A percentile compares a stretch with the other conserved stretches of the same genome.
Evolutionary conservation across 1,140 invertebrate genomes (phyloP).

Genomic region (Drosophila oshimai): DNA sequence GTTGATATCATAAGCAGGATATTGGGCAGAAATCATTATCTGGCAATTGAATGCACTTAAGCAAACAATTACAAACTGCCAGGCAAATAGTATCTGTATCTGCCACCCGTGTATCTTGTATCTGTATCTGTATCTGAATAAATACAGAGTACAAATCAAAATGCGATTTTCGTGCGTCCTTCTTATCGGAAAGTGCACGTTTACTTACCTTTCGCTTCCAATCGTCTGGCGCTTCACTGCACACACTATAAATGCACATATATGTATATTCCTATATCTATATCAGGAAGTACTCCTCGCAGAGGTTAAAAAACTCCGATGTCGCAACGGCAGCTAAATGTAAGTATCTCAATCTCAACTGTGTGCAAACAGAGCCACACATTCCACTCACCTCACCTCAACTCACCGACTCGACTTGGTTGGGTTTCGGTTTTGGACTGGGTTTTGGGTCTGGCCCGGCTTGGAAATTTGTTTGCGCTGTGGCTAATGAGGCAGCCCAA

Average conservation of each 20-base stretch:
- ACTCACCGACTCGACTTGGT: constrained; percentile 30
- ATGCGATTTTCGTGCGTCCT: constrained; percentile 71
- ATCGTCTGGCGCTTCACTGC: constrained; percentile 49
- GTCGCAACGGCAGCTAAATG: constrained; percentile 63
- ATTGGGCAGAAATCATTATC: constrained; percentile 48
- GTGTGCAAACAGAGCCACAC: constrained; percentile 64
- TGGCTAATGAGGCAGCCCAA: constrained; percentile 69
- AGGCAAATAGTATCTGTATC: constrained; percentile 46
- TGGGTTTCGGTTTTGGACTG: neutral
- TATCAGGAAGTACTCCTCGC: constrained; percentile 38
- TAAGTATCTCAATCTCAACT: constrained; percentile 66
- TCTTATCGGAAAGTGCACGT: constrained; percentile 57
- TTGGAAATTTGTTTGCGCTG: constrained; percentile 67
- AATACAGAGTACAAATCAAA: constrained; percentile 72
- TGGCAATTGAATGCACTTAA: constrained; percentile 73
- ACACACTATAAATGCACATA: neutral
- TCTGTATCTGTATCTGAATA: constrained; percentile 56
- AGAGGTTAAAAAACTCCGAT: constrained; percentile 69
- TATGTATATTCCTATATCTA: neutral
- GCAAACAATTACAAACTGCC: constrained; percentile 67
- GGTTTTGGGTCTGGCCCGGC: constrained; percentile 34
- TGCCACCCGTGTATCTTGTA: constrained; percentile 13
- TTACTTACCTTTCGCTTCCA: constrained; percentile 57
- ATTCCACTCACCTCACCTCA: constrained; percentile 45
- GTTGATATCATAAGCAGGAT: constrained; percentile 22